Base-by-base conservation (phyloP, 1,140 invertebrate species). In the Saxidomus purpurata region DNA sequence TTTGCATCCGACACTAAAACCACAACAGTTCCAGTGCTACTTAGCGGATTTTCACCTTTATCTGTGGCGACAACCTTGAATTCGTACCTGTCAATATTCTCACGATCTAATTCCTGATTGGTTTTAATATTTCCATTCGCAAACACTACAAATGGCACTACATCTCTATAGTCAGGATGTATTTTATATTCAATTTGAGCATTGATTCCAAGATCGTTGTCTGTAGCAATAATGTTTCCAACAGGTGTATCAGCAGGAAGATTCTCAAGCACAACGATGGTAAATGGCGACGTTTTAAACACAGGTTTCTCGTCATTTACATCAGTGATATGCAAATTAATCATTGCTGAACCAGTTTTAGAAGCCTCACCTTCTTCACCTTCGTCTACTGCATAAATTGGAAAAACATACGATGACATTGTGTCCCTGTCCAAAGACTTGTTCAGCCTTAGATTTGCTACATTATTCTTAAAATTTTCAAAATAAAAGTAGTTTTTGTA, bases 11-110 rank as follows among this genome's bases (percentile, higher is more conserved):
- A 67, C 0, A 99, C 98, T 52, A 96, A 96, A 0, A 99, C 98
- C 17, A 97, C 96, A 0, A 99, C 96, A 98, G 94, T 98, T 98
- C 25, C 97, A 96, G 1, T 97, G 97, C n/a, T 82, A 15, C 71
- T 89, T 15, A 87, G 40, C 6, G 91, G 84, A 22, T 47, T 28
- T 22, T 55, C 69, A 43, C 93, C 92, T 28, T 69, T 81, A 83
- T 94, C 94, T 69, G 67, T 85, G 8, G 74, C 89, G 19, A 90
- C 98, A 36, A 99, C 96, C 28, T 97, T 97, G 28, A 99, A 92
- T 89, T 97, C 97, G 93, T 98, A 99, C 52, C 96, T 95, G 0
- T 97, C 95, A 17, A 97, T 95, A 4, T n/a, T 25, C 96, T 99
- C 98, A 85, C 98, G 96, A 94, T 99, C 98, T 55, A 99, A 95